phyloP scores from a whole-genome alignment of 2,888 invertebrate species.

The Entomobrya multifasciata region DNA sequence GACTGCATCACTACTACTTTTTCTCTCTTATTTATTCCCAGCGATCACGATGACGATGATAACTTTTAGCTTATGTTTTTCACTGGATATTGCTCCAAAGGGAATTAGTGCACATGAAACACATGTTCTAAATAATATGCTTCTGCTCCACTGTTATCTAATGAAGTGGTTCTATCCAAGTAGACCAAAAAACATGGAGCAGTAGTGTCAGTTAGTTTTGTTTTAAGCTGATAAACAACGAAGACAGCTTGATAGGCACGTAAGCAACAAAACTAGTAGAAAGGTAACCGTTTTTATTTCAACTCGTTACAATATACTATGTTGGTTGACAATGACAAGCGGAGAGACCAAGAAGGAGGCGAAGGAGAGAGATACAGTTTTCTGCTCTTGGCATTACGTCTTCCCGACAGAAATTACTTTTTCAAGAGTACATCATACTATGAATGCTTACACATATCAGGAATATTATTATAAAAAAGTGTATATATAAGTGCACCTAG shows the following conservation, averaged over 20 bases:
- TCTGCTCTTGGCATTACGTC: background rate
- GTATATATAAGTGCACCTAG: background rate
- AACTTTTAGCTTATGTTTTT: conserved; percentile 59
- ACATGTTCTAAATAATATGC: conserved; percentile 70
- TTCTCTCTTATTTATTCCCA: background rate
- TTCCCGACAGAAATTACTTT: background rate
- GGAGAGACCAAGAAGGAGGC: conserved; percentile 30
- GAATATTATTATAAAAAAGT: background rate
- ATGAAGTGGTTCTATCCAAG: conserved; percentile 67
- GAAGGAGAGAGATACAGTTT: background rate
- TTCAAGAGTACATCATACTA: background rate
- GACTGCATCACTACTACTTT: background rate
- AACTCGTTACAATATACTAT: conserved; percentile 5
- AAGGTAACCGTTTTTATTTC: conserved; percentile 23
- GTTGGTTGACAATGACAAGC: conserved; percentile 57
- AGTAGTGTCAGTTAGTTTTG: background rate
- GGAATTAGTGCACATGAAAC: conserved; percentile 70
- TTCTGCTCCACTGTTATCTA: conserved; percentile 45
- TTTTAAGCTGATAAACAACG: conserved; percentile 44
- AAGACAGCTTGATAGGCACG: conserved; percentile 1
- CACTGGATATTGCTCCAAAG: conserved; percentile 64
- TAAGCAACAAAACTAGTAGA: background rate
- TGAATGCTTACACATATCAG: background rate
- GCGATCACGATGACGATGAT: conserved; percentile 5
- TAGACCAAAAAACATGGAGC: conserved; percentile 14